Evolutionary conservation across 2,888 invertebrate genomes (phyloP).

Genomic region (Sinhomidia bicolor): DNA sequence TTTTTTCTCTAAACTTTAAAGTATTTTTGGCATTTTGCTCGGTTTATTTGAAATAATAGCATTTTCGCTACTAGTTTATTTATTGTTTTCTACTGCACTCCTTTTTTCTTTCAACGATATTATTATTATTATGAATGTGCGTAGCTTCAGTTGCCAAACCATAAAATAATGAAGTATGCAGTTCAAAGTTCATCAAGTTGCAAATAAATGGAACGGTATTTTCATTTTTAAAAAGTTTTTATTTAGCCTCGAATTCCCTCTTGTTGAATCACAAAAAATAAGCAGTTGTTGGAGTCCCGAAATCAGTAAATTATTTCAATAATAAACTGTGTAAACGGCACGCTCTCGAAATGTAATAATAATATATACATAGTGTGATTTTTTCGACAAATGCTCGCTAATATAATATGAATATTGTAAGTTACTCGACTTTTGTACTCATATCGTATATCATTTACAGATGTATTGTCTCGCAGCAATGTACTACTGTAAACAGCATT

Average conservation of each 20-base stretch:
- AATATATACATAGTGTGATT: background rate
- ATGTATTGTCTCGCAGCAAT: background rate
- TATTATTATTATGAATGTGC: background rate
- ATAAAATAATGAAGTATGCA: background rate
- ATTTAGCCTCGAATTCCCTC: background rate
- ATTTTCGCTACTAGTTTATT: background rate
- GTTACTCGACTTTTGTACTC: constrained; percentile 46
- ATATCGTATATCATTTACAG: background rate
- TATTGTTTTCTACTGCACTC: constrained; percentile 42
- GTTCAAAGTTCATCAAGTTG: background rate
- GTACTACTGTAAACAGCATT: background rate
- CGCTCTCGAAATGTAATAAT: background rate
- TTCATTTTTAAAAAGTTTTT: background rate
- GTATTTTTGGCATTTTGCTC: constrained; percentile 30
- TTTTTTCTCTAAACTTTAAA: constrained; percentile 10
- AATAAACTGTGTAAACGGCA: too few species aligned
- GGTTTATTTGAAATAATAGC: background rate
- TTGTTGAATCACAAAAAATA: too few species aligned
- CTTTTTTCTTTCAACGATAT: background rate
- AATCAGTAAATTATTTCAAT: too few species aligned
- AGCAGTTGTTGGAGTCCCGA: too few species aligned
- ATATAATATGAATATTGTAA: constrained; percentile 46
- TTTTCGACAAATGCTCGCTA: background rate
- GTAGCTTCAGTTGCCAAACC: background rate
- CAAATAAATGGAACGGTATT: background rate